Percentiles rank a stretch among this genome's conserved stretches.
These are phyloP conservation scores for Pollenia angustigena DNA, from an alignment of 2,888 invertebrate genomes.

Conservation along the genomic window DNA sequence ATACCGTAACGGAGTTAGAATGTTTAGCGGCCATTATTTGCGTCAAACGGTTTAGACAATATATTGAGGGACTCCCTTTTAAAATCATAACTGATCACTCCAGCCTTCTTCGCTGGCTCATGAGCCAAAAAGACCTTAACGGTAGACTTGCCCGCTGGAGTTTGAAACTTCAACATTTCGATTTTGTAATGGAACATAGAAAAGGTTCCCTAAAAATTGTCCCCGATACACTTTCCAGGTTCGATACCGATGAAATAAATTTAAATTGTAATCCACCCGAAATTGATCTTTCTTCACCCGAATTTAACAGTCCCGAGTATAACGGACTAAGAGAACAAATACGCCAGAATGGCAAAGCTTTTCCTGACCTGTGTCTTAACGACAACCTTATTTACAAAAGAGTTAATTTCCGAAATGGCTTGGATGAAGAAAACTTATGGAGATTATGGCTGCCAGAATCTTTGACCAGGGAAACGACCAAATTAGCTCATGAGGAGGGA, in stretches of 20 bases:
- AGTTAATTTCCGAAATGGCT: not conserved
- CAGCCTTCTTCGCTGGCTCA: conserved; percentile 19
- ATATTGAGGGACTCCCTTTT: conserved; percentile 16
- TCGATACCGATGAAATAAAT: conserved; percentile 11
- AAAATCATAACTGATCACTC: conserved; percentile 4
- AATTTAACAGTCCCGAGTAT: conserved; percentile 39
- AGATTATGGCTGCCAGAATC: conserved; percentile 40
- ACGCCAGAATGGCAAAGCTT: not conserved
- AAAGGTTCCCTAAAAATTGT: conserved; percentile 43
- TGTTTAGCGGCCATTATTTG: no score
- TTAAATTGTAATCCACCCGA: not conserved
- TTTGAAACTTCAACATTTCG: conserved; percentile 20
- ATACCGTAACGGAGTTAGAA: no score
- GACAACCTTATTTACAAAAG: conserved; percentile 39
- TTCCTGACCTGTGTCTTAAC: conserved; percentile 21
- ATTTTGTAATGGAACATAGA: conserved; percentile 43
- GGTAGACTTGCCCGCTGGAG: not conserved
- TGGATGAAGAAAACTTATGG: conserved; percentile 39
- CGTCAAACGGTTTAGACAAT: conserved; percentile 2
- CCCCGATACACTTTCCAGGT: conserved; percentile 40
- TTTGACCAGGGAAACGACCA: not conserved
- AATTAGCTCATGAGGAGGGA: conserved; percentile 5
- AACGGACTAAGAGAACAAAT: not conserved
- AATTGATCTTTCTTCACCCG: conserved; percentile 1
- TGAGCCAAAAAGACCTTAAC: conserved; percentile 10